Conservation (phyloP, 1,140 invertebrate genomes). For the Procambarus virginalis region DNA sequence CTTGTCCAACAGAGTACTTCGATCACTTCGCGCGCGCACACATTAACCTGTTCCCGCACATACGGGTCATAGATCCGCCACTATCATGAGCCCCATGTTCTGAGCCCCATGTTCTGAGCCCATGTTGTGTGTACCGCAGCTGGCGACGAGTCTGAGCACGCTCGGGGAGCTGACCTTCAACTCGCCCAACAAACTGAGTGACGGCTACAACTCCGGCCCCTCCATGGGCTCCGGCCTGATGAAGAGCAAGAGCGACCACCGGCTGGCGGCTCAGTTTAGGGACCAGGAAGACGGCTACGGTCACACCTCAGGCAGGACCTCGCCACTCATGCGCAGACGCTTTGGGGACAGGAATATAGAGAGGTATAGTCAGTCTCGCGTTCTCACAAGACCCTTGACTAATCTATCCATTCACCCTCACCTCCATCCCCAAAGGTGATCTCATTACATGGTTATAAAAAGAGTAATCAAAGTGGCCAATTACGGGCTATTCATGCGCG, state of each 20-base stretch:
- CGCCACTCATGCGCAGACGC: constrained; percentile 68
- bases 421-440: not conserved
- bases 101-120: no score
- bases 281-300: constrained; percentile 83
- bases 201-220: constrained; percentile 57
- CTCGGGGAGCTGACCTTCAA: constrained; percentile 91
- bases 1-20: no score
- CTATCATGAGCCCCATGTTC: no score
- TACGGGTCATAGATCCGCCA: no score
- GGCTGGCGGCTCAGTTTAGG: constrained; percentile 90
- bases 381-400: constrained; percentile 26
- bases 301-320: constrained; percentile 66
- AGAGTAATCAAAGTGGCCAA: no score
- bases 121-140: constrained; percentile 75
- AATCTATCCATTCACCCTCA: not conserved
- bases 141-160: constrained; percentile 87
- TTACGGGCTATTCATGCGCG: no score
- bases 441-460: not conserved
- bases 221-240: constrained; percentile 83
- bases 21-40: no score
- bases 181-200: constrained; percentile 77
- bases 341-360: constrained; percentile 72
- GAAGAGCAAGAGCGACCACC: constrained; percentile 94
- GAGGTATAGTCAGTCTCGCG: constrained; percentile 75
- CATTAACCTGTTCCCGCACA: no score